Conservation (phyloP, 1,140 invertebrate species). For the Sipha flava region DNA sequence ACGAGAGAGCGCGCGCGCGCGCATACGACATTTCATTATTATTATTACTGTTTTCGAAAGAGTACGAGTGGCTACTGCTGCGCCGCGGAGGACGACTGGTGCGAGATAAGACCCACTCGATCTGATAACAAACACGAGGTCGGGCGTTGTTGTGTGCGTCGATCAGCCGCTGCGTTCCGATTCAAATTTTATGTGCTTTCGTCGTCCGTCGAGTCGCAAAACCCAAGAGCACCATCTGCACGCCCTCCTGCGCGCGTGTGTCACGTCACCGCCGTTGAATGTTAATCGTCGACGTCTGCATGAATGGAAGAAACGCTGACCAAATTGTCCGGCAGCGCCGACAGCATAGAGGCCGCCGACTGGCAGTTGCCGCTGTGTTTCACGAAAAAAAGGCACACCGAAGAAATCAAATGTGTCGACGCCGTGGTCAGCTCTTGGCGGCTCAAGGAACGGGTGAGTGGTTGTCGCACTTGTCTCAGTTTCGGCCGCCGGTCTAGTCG, state of each 20-base stretch:
- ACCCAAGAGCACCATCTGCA: no score
- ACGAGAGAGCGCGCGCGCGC: no score
- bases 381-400: constrained; percentile 60
- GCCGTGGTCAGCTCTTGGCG: constrained; percentile 72
- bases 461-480: background rate
- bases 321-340: constrained; percentile 20
- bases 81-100: no score
- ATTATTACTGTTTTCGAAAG: no score
- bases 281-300: constrained; percentile 3
- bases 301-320: constrained; percentile 30
- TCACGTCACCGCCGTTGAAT: background rate
- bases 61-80: no score
- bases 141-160: constrained; percentile 12
- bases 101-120: background rate
- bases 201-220: no score
- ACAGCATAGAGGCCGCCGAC: constrained; percentile 42
- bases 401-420: constrained; percentile 64
- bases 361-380: constrained; percentile 59
- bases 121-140: constrained; percentile 28
- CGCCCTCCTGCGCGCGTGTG: background rate
- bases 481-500: no score
- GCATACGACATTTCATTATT: no score
- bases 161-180: background rate
- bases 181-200: background rate
- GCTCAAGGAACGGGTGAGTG: constrained; percentile 77